A percentile compares a stretch with the other conserved stretches of the same genome.
Conservation (phyloP, 2,113 vertebrate species). For the Hypocryptadius cinnamomeus region DNA sequence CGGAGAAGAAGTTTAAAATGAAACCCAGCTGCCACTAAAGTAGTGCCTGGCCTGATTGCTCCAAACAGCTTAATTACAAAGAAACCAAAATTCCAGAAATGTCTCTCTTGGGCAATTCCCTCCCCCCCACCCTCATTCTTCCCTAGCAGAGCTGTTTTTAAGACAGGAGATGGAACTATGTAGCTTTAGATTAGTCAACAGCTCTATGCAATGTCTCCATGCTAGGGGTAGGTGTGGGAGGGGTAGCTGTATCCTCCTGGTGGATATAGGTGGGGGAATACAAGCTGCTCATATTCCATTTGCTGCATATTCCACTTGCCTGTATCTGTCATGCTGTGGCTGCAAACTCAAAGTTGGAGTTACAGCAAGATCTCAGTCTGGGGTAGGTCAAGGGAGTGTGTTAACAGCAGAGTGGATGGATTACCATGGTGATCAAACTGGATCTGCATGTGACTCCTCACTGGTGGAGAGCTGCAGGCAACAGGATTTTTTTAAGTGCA, state of each 20-base stretch:
- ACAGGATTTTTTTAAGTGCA: background rate
- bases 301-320: background rate
- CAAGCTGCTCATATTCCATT: background rate
- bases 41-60: background rate
- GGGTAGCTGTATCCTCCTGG: background rate
- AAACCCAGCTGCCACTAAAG: background rate
- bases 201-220: background rate
- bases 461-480: background rate
- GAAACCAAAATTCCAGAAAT: background rate
- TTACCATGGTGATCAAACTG: background rate
- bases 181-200: background rate
- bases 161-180: background rate
- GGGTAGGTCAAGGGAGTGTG: background rate
- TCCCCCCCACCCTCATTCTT: background rate
- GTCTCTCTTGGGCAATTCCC: background rate
- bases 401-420: background rate
- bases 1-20: background rate
- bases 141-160: background rate
- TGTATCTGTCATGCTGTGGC: background rate
- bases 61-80: background rate
- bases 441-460: background rate
- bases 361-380: background rate
- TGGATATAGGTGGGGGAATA: accelerated
- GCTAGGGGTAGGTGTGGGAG: background rate
- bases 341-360: background rate